Evolutionary conservation across 2,888 invertebrate genomes (phyloP).

Genomic region (Chalcis sispes): DNA sequence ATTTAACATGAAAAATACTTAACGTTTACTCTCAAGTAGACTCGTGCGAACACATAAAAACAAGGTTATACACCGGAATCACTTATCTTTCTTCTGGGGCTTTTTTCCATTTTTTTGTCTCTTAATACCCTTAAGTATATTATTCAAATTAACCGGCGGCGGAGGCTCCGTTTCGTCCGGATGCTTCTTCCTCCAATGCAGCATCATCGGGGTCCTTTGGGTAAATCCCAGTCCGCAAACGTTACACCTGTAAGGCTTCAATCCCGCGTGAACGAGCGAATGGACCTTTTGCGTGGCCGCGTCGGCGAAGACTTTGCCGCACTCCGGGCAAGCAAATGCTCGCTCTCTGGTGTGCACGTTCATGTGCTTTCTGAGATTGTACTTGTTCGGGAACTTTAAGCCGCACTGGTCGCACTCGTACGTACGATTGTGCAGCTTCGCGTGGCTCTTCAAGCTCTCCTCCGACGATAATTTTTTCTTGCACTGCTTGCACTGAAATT

Average conservation of each 20-base stretch:
- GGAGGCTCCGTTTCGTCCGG: slow-evolving; percentile 58
- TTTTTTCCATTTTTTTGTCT: neutral
- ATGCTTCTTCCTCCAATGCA: slow-evolving; percentile 58
- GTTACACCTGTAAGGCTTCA: slow-evolving; percentile 65
- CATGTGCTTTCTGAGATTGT: slow-evolving; percentile 40
- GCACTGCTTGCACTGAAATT: slow-evolving; percentile 66
- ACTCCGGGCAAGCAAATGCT: slow-evolving; percentile 29
- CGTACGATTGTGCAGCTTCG: slow-evolving; percentile 64
- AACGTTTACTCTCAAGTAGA: too few relatives aligned
- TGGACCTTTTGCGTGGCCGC: slow-evolving; percentile 66
- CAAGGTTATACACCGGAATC: too few relatives aligned
- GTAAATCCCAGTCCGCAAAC: slow-evolving; percentile 71
- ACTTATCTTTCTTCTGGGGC: neutral
- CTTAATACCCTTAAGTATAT: slow-evolving; percentile 31
- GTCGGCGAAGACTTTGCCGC: slow-evolving; percentile 67
- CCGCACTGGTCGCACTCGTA: slow-evolving; percentile 66
- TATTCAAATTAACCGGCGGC: slow-evolving; percentile 60
- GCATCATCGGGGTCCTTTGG: slow-evolving; percentile 74
- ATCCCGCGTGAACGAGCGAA: slow-evolving; percentile 62
- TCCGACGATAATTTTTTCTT: slow-evolving; percentile 66
- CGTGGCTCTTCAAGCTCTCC: slow-evolving; percentile 65
- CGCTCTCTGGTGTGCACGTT: slow-evolving; percentile 61
- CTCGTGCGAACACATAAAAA: too few relatives aligned
- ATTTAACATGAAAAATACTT: too few relatives aligned
- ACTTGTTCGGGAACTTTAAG: slow-evolving; percentile 27